These are phyloP conservation scores for Eulithis prunata DNA, from an alignment of 2,888 invertebrate species.

Conservation along the genomic window DNA sequence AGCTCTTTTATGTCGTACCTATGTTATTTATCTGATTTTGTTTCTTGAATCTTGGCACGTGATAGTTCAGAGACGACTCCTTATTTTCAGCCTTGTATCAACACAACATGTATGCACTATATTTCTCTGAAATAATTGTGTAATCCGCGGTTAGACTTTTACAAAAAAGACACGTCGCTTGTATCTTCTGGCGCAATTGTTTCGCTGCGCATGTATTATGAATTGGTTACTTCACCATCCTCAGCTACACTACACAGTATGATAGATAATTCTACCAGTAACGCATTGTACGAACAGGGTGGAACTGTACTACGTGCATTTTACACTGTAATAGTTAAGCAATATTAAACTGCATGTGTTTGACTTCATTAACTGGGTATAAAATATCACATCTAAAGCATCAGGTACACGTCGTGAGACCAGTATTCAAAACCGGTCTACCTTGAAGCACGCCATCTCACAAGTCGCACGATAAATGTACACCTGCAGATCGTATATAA, in stretches of 20 bases:
- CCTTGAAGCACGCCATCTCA: conserved; percentile 69
- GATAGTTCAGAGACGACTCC: conserved; percentile 28
- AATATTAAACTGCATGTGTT: conserved; percentile 16
- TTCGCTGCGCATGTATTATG: conserved; percentile 41
- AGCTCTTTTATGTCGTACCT: conserved; percentile 32
- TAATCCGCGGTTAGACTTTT: conserved; percentile 39
- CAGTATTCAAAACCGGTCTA: conserved; percentile 65
- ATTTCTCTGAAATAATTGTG: conserved; percentile 46
- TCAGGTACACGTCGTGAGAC: conserved; percentile 57
- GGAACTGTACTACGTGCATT: conserved; percentile 5
- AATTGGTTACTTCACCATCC: conserved; percentile 43
- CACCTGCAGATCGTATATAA: conserved; percentile 63
- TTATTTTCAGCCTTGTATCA: conserved; percentile 13
- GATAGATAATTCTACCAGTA: conserved; percentile 1
- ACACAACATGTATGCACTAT: conserved; percentile 32
- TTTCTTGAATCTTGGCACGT: conserved; percentile 33
- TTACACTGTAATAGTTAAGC: not conserved
- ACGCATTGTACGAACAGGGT: not conserved
- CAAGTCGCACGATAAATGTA: conserved; percentile 56
- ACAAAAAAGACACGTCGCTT: conserved; percentile 55
- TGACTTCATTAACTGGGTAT: conserved; percentile 39
- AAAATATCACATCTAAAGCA: conserved; percentile 48
- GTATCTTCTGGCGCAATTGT: conserved; percentile 49
- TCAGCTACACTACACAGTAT: conserved; percentile 11
- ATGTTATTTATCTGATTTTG: conserved; percentile 36